phyloP scores from a whole-genome alignment of 1,140 invertebrate species.

The Augochlora pura region DNA sequence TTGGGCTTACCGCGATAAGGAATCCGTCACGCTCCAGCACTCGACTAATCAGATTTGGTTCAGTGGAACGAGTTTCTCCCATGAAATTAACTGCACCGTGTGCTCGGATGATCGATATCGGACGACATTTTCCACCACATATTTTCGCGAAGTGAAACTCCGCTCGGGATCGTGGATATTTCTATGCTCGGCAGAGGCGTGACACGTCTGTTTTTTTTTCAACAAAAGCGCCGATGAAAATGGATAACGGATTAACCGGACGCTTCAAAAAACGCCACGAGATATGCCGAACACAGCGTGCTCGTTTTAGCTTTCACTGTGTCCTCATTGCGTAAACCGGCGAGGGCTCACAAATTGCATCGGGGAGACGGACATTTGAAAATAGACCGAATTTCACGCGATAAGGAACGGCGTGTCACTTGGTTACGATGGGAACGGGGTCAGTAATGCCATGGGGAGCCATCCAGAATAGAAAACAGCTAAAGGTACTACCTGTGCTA shows the following conservation, averaged over 20 bases:
- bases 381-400: not conserved
- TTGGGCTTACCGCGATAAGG: not conserved
- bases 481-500: too few species aligned
- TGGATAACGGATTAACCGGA: constrained; percentile 8
- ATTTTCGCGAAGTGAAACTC: not conserved
- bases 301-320: constrained; percentile 36
- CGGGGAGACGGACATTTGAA: constrained; percentile 3
- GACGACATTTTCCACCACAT: not conserved
- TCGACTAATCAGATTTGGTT: not conserved
- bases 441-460: too few species aligned
- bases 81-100: not conserved
- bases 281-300: not conserved
- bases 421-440: not conserved
- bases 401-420: too few species aligned
- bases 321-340: constrained; percentile 19
- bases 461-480: too few species aligned
- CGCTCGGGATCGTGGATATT: too few species aligned
- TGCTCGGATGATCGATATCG: not conserved
- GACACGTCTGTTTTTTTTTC: not conserved
- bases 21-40: not conserved
- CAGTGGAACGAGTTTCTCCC: not conserved
- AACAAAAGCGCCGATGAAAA: not conserved
- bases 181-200: not conserved
- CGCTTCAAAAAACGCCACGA: not conserved
- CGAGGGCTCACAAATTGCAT: not conserved